Percentiles rank a stretch among this genome's conserved stretches.
phyloP scores from a whole-genome alignment of 2,113 vertebrate species.

The Engystomops pustulosus region DNA sequence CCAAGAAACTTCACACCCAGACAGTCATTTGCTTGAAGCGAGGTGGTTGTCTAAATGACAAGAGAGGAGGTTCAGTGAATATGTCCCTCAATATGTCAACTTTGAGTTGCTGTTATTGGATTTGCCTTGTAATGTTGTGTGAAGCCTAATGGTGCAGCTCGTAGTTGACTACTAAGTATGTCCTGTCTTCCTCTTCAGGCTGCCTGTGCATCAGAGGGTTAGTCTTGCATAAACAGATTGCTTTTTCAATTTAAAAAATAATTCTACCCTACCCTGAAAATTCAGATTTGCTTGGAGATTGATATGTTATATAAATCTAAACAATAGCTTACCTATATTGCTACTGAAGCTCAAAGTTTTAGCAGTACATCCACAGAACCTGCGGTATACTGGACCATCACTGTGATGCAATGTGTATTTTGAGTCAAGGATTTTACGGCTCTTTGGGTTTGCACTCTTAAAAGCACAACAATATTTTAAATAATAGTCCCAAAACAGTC shows the following conservation, averaged over 20 bases:
- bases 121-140: slow-evolving; percentile 21
- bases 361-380: not conserved
- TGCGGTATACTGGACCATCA: not conserved
- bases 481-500: too few species aligned
- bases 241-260: slow-evolving; percentile 11
- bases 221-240: slow-evolving; percentile 19
- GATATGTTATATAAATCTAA: not conserved
- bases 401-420: too few species aligned
- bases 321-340: not conserved
- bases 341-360: not conserved
- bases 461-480: too few species aligned
- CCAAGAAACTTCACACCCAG: slow-evolving; percentile 4
- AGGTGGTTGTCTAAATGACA: slow-evolving; percentile 12
- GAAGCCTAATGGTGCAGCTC: slow-evolving; percentile 27
- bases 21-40: slow-evolving; percentile 16
- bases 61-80: slow-evolving; percentile 24
- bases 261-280: not conserved
- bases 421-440: too few species aligned
- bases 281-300: not conserved
- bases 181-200: slow-evolving; percentile 17
- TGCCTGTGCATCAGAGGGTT: not conserved
- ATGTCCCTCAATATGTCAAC: slow-evolving; percentile 8
- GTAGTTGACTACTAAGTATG: slow-evolving; percentile 14
- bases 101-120: slow-evolving; percentile 27
- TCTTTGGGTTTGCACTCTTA: too few species aligned